phyloP scores from a whole-genome alignment of 2,797 vertebrate genomes.

The Liparis tanakae region DNA sequence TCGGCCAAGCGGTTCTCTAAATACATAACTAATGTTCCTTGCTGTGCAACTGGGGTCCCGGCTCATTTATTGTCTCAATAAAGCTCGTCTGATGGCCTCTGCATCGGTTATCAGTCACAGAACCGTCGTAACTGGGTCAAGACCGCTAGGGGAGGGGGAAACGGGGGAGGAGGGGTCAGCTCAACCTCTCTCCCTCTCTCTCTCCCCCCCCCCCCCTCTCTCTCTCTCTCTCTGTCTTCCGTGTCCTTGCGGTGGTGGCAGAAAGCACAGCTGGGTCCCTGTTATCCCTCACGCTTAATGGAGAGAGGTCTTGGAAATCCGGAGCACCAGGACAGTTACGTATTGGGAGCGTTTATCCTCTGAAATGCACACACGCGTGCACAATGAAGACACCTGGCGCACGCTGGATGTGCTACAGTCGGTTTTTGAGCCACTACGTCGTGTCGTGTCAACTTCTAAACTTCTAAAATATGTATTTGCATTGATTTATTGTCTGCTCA shows the following conservation, averaged over 20 bases:
- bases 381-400: slow-evolving; percentile 62
- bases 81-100: slow-evolving; percentile 76
- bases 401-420: slow-evolving; percentile 10
- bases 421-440: neutral
- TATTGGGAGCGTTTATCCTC: slow-evolving; percentile 67
- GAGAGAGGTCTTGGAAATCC: slow-evolving; percentile 70
- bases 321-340: slow-evolving; percentile 59
- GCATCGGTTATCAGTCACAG: slow-evolving; percentile 81
- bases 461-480: neutral
- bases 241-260: slow-evolving; percentile 51
- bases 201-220: slow-evolving; percentile 30
- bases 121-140: slow-evolving; percentile 82
- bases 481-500: neutral
- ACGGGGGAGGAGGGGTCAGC: neutral
- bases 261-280: slow-evolving; percentile 73
- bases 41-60: slow-evolving; percentile 65
- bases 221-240: slow-evolving; percentile 55
- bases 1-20: slow-evolving; percentile 75
- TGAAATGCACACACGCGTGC: slow-evolving; percentile 58
- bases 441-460: neutral
- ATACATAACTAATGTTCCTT: slow-evolving; percentile 81
- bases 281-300: slow-evolving; percentile 75
- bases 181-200: slow-evolving; percentile 38
- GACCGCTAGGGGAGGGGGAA: slow-evolving; percentile 71
- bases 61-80: slow-evolving; percentile 85